Base-by-base conservation (phyloP, 2,797 vertebrate genomes). In the Meda fulgida region DNA sequence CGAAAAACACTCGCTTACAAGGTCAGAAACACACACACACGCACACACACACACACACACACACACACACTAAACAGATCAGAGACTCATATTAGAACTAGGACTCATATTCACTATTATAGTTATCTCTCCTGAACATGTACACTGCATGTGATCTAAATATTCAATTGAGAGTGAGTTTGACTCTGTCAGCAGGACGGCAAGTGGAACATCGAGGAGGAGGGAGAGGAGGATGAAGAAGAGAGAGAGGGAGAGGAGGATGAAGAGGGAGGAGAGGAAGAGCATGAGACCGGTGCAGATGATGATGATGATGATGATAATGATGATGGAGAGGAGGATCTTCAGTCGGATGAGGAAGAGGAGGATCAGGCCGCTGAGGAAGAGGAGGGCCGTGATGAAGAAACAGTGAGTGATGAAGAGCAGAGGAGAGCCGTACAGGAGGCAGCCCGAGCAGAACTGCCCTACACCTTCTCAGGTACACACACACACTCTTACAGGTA, bases 1-100 rank as follows among this genome's bases (percentile, higher is more conserved):
- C 93, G 96, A 36, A 93, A 87, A 85, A 92, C 96, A 8, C 93
- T 99, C 26, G 92, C 96, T 18, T 99, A 99, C 88, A 94, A 96
- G 90, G 98, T 98, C 34, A 26, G 73, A 11, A 10, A 55, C 29
- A 18, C 70, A 16, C n/a, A 9, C 51, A 43, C 67, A 43, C 23
- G 38, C 29, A 58, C 73, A 34, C 63, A 48, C 63, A 53, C 67
- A 21, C 51, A 58, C 48, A 10, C 38, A 51, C 19, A 1, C 26
- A 7, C 40, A 51, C 48, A 53, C 53, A 23, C 19, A 53, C 19
- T 53, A 10, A 53, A 21, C 51, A 53, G 7, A 53, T 53, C 19
- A 48, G 19, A 53, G 1, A 16, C 46, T 53, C 51, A 53, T 21
- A 21, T 53, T 9, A 3, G 19, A 53, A 23, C 51, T 53, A 53